Conservation (phyloP, 2,797 vertebrate genomes). For the Ceyx erithaca region DNA sequence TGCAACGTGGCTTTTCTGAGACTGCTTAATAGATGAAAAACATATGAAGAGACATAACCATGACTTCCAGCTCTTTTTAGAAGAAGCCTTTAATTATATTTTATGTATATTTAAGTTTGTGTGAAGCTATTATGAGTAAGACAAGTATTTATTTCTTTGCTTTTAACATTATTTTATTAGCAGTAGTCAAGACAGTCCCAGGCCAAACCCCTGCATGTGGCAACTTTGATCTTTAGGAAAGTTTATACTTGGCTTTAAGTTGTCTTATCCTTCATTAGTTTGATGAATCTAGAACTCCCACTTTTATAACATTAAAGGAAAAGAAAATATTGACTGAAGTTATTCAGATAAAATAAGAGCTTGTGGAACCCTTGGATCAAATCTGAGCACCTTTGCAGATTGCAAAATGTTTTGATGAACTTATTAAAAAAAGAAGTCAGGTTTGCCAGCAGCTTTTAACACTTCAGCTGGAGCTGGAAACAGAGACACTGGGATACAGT, state of each 20-base stretch:
- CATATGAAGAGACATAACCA: not conserved
- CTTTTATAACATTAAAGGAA: not conserved
- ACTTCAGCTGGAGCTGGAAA: not conserved
- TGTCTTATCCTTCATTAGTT: not conserved
- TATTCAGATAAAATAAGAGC: not conserved
- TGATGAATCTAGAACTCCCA: not conserved
- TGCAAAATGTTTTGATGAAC: not conserved
- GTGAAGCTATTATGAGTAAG: constrained; percentile 40
- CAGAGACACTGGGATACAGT: not conserved
- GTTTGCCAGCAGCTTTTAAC: not conserved
- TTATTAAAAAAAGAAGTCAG: not conserved
- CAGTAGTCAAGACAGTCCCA: constrained; percentile 13
- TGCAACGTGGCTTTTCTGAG: not conserved
- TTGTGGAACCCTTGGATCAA: not conserved
- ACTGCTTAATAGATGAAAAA: constrained; percentile 15
- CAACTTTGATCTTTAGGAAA: constrained; percentile 54
- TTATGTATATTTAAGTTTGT: constrained; percentile 29
- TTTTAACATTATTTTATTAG: constrained; percentile 63
- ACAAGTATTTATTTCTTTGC: constrained; percentile 16
- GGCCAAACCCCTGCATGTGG: not conserved
- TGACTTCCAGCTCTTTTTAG: constrained; percentile 19
- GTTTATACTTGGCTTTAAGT: not conserved
- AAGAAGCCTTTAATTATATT: constrained; percentile 48
- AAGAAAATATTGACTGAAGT: not conserved
- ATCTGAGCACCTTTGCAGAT: not conserved